Base-by-base conservation (phyloP, 2,797 vertebrate genomes). In the Danio aesculapii region DNA sequence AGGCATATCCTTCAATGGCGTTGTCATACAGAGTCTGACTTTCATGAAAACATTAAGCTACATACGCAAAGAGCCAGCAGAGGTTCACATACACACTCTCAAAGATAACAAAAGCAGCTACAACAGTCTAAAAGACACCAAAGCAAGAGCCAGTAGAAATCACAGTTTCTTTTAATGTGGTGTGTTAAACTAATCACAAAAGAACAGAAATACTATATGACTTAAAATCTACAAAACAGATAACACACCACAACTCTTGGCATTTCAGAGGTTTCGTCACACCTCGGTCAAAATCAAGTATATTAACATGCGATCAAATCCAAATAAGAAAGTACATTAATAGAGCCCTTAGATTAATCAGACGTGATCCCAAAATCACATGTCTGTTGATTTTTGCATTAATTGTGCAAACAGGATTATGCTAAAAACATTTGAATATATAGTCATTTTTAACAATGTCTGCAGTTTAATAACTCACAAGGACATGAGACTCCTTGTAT, bases 261-360 rank as follows among this genome's bases (percentile, higher is more conserved):
- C 67, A 79, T 79, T 53, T 79, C 13, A 9, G 68, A 72, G 68
- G 58, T 64, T 44, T 72, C 16, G 16, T 61, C 6, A 43, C 12
- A 14, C 49, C 30, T 71, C 44, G 14, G 46, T 44, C 46, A 53
- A 64, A 72, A 62, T 71, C 67, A 80, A 55, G 17, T 55, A 53
- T 55, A 75, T 16, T 16, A 6, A n/a, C 59, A 30, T 57, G 47
- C 52, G 66, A 72, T 72, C 58, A 71, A 62, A 70, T 50, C 12
- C 12, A 52, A 44, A 81, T 43, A 58, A 68, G 53, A 79, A 81
- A 44, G 13, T 64, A 39, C 43, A n/a, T 72, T 46, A 67, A 44
- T 53, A 72, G 78, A 84, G 83, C 83, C 78, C 78, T 84, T 84
- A 21, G 73, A 64, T 71, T 44, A 53, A 52, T 72, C 21, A 50